Base-by-base conservation (phyloP, 2,797 vertebrate species). In the Eurystomus glaucurus region DNA sequence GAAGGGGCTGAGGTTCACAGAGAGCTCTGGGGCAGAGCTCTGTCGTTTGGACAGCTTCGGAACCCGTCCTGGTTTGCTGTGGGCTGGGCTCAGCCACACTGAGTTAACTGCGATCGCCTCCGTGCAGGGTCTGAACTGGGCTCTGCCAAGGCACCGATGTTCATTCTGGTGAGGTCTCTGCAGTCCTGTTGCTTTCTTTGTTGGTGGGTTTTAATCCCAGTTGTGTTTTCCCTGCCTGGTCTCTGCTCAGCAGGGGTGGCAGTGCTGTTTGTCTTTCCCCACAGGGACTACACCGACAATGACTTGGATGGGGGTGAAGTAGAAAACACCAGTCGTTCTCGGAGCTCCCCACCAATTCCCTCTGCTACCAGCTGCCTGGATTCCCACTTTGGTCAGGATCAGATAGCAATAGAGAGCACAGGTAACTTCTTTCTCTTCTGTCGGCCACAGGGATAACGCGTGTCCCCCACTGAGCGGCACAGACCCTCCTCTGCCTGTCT, bases 261-360 rank as follows among this genome's bases (percentile, higher is more conserved):
- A 72, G 43, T 1, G 13, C 61, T 64, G 3, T 79, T 61, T 74
- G 7, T 94, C 55, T 95, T 54, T 78, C 45, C 51, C 35, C 58
- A 39, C 97, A 99, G 99, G 97, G 99, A 99, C 76, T 99, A 99
- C 52, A 89, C 96, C 0, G 99, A 99, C 61, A 99, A 99, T 54
- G 99, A 99, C n/a, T 97, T 98, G 88, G 99, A 99, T 4, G 95
- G 98, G 5, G 98, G 97, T 1, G 99, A 99, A 74, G 97, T 98
- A 6, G 99, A 99, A 10, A 98, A 96, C 55, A 83, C 97, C 9
- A 95, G 97, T 94, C 98, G 96, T 41, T 94, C 98, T 6, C 98
- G 97, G 23, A 95, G 96, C 84, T 98, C 98, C 21, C 98, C 98
- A 5, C 97, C 98, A 4, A 97, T 98, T 60, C 95, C 99, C 37